Percentiles rank a stretch among this genome's conserved stretches.
Evolutionary conservation across 2,113 vertebrate genomes (phyloP).

Genomic region (Cyrtonyx montezumae): DNA sequence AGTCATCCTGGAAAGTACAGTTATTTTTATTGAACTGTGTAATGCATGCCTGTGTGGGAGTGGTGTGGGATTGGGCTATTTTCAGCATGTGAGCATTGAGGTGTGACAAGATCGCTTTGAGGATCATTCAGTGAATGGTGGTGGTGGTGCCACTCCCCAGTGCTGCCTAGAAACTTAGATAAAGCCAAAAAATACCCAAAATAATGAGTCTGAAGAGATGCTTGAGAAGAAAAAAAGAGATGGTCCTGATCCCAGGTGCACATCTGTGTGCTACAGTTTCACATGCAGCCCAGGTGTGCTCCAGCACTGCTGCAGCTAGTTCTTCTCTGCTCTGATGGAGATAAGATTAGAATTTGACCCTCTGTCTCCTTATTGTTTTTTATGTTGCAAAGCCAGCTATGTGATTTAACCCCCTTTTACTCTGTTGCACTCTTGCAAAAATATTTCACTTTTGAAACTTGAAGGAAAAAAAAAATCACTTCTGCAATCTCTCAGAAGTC

Average conservation of each 20-base stretch:
- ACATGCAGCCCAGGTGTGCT: neutral
- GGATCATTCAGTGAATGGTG: neutral
- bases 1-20: slow-evolving; percentile 65
- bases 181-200: neutral
- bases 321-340: slow-evolving; percentile 12
- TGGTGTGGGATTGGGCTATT: slow-evolving; percentile 62
- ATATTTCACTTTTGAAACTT: rapidly evolving
- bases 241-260: neutral
- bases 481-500: neutral
- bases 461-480: neutral
- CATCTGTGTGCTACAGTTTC: neutral
- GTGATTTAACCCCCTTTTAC: neutral
- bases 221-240: neutral
- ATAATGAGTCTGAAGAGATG: rapidly evolving
- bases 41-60: slow-evolving; percentile 55
- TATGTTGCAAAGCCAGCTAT: neutral
- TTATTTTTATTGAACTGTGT: slow-evolving; percentile 65
- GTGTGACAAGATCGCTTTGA: neutral
- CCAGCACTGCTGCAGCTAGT: neutral
- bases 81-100: slow-evolving; percentile 8
- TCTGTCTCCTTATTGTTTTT: neutral
- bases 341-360: neutral
- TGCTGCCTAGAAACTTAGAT: rapidly evolving
- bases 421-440: neutral
- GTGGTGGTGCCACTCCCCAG: neutral